Percentiles rank a stretch among this genome's conserved stretches.
Conservation (phyloP, 2,888 invertebrate genomes). For the Nomada ferruginata region DNA sequence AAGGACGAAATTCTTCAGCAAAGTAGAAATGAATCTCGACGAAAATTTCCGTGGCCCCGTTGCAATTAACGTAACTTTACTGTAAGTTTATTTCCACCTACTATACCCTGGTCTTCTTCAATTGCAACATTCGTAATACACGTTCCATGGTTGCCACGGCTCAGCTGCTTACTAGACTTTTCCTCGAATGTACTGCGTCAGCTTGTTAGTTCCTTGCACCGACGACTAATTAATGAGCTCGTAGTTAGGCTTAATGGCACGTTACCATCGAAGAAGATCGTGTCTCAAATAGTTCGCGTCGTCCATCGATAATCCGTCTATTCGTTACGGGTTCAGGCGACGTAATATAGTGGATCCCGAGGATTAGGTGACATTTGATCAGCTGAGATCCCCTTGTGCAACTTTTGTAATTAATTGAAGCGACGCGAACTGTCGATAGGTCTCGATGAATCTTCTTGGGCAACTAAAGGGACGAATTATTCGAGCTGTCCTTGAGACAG, state of each 20-base stretch:
- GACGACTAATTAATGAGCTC: background rate
- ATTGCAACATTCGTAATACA: slow-evolving; percentile 25
- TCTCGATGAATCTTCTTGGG: background rate
- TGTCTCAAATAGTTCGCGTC: background rate
- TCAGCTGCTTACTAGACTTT: slow-evolving; percentile 10
- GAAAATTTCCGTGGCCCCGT: background rate
- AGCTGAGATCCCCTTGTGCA: background rate
- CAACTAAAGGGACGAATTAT: background rate
- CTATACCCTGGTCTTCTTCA: slow-evolving; percentile 2
- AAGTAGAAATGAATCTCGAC: background rate
- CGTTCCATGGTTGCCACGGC: background rate
- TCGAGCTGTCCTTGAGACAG: background rate
- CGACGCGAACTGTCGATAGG: background rate
- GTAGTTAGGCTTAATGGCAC: background rate
- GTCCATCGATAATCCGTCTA: slow-evolving; percentile 2
- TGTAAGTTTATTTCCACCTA: slow-evolving; percentile 11
- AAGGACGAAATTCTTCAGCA: background rate
- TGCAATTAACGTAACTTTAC: slow-evolving; percentile 17
- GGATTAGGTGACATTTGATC: background rate
- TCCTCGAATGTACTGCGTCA: background rate
- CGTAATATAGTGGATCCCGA: background rate
- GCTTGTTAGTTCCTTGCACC: background rate
- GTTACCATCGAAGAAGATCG: background rate
- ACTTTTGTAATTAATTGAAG: slow-evolving; percentile 8
- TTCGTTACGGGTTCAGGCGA: background rate